Conservation (phyloP, 2,888 invertebrate species). For the Clusia tigrina region DNA sequence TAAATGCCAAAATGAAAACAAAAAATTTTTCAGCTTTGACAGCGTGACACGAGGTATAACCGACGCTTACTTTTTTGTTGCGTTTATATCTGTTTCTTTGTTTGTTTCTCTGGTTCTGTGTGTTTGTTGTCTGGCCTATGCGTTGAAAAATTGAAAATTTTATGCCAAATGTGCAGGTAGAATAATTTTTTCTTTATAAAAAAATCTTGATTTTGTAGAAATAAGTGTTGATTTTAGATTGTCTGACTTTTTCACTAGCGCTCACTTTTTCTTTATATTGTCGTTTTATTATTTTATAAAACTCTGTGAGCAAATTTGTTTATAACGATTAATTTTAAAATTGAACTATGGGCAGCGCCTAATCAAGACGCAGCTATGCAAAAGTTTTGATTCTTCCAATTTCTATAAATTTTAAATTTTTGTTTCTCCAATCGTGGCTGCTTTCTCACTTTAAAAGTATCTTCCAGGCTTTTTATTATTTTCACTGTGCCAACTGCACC, state of each 20-base stretch:
- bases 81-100: conserved; percentile 5
- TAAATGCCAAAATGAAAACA: neutral
- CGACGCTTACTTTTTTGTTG: neutral
- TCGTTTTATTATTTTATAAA: conserved; percentile 10
- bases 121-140: neutral
- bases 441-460: conserved; percentile 37
- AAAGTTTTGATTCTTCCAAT: conserved; percentile 62
- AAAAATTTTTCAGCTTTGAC: conserved; percentile 12
- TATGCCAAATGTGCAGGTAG: no score
- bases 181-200: no score
- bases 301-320: conserved; percentile 15
- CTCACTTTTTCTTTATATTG: conserved; percentile 25
- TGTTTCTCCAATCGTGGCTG: conserved; percentile 40
- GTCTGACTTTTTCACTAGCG: conserved; percentile 24
- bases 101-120: neutral
- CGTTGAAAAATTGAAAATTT: neutral
- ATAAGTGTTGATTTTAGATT: neutral
- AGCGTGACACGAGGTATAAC: conserved; percentile 27
- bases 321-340: neutral
- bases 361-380: conserved; percentile 64
- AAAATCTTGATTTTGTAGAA: no score
- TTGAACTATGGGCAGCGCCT: conserved; percentile 29
- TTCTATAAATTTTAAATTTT: conserved; percentile 51
- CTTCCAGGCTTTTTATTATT: conserved; percentile 31
- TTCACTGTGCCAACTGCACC: conserved; percentile 34